These are phyloP conservation scores for Cheilosia scutellata DNA, from an alignment of 2,888 invertebrate species.

Conservation along the genomic window DNA sequence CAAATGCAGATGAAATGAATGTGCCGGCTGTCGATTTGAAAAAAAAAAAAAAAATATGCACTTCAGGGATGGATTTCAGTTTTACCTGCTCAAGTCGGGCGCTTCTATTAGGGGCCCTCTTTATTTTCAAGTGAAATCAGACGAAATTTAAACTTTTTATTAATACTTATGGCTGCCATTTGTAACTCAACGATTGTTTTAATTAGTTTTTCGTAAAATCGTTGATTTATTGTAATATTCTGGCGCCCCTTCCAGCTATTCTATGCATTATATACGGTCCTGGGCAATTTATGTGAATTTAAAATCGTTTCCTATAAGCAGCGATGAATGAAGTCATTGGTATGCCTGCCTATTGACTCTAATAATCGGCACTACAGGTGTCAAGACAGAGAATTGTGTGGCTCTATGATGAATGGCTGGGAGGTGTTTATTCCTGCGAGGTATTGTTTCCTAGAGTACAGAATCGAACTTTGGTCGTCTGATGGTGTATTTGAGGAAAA, in stretches of 20 bases:
- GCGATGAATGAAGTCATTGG: not conserved
- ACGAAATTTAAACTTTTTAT: not conserved
- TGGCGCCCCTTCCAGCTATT: conserved; percentile 26
- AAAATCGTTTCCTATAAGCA: not conserved
- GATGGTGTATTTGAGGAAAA: not conserved
- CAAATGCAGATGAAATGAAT: conserved; percentile 16
- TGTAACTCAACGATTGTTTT: not conserved
- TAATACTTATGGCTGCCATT: not conserved
- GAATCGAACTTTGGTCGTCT: not conserved
- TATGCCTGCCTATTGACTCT: conserved; percentile 10
- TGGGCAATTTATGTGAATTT: conserved; percentile 13
- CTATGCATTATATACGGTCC: not conserved
- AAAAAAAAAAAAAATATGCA: not conserved
- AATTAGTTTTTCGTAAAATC: not conserved
- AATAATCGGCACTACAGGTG: conserved; percentile 37
- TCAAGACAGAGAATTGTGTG: conserved; percentile 32
- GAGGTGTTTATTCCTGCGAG: not conserved
- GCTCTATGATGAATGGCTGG: not conserved
- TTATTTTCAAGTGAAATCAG: not conserved
- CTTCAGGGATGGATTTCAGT: conserved; percentile 22
- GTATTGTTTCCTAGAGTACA: not conserved
- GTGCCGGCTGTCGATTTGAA: conserved; percentile 35
- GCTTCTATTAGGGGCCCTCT: not conserved
- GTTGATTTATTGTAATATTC: not conserved
- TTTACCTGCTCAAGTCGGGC: not conserved